Evolutionary conservation across 2,888 invertebrate species (phyloP).

Genomic region (Cephus sareptanus): DNA sequence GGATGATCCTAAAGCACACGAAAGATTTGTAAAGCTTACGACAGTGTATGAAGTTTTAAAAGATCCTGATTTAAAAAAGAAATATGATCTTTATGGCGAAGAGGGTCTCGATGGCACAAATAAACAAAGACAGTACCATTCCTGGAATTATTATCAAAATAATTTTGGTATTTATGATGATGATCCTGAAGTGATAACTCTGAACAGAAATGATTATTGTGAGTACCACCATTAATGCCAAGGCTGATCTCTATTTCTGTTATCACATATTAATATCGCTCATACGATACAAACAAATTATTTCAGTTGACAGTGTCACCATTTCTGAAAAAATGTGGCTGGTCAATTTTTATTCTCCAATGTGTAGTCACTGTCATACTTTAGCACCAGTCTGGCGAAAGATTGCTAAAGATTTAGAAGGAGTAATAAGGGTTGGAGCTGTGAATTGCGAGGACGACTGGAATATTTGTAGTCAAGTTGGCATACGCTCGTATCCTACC

Average conservation of each 20-base stretch:
- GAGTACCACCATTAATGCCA: slow-evolving; percentile 52
- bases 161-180: slow-evolving; percentile 89
- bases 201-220: slow-evolving; percentile 82
- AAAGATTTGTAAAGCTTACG: slow-evolving; percentile 81
- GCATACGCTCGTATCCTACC: slow-evolving; percentile 81
- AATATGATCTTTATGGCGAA: slow-evolving; percentile 84
- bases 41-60: slow-evolving; percentile 89
- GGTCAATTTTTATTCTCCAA: slow-evolving; percentile 89
- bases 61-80: slow-evolving; percentile 81
- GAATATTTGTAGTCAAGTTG: slow-evolving; percentile 79
- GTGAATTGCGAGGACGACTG: slow-evolving; percentile 91
- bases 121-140: slow-evolving; percentile 78
- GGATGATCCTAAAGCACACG: slow-evolving; percentile 80
- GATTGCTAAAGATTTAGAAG: slow-evolving; percentile 80
- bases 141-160: slow-evolving; percentile 83
- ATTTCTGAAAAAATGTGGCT: slow-evolving; percentile 80
- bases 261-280: not conserved
- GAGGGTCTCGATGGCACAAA: slow-evolving; percentile 73
- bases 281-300: slow-evolving; percentile 10
- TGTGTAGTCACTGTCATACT: slow-evolving; percentile 86
- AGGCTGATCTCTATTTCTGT: not conserved
- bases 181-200: slow-evolving; percentile 82
- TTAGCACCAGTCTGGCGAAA: slow-evolving; percentile 86
- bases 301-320: slow-evolving; percentile 65
- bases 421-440: slow-evolving; percentile 81